phyloP scores from a whole-genome alignment of 2,113 vertebrate species.

The Mormyrus iriodes region DNA sequence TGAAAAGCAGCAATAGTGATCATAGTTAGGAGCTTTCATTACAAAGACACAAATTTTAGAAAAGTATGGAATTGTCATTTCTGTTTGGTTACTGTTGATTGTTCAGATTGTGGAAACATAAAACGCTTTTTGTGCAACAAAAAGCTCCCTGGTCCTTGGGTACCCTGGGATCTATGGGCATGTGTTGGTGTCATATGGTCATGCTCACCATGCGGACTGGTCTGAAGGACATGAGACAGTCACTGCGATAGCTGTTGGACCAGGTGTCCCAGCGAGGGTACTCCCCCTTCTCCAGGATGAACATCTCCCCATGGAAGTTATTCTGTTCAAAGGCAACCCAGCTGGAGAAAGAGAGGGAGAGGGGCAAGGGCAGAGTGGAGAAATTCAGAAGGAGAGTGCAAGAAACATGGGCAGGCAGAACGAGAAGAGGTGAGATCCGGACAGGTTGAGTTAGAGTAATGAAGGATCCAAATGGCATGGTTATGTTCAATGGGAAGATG shows the following conservation, averaged over 20 bases:
- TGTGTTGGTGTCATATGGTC: neutral
- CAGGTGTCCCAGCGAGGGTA: constrained; percentile 96
- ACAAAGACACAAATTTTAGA: neutral
- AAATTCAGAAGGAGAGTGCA: constrained; percentile 17
- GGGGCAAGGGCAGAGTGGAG: neutral
- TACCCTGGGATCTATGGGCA: neutral
- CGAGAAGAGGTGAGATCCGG: neutral
- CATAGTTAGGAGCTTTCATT: neutral
- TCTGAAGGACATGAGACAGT: constrained; percentile 87
- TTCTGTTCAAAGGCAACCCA: constrained; percentile 91
- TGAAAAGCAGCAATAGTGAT: neutral
- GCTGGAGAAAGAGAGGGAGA: constrained; percentile 53
- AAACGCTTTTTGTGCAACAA: neutral
- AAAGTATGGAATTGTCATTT: neutral
- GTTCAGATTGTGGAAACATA: neutral
- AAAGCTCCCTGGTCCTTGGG: neutral
- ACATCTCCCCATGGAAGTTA: constrained; percentile 94
- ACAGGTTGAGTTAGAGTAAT: neutral
- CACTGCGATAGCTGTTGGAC: constrained; percentile 92
- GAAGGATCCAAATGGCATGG: neutral
- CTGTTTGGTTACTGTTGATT: neutral
- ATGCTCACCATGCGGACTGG: constrained; percentile 79
- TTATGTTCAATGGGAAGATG: neutral
- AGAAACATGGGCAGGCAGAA: neutral
- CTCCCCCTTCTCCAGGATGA: constrained; percentile 92